phyloP scores from a whole-genome alignment of 2,888 invertebrate genomes.

The Heliconius erato region DNA sequence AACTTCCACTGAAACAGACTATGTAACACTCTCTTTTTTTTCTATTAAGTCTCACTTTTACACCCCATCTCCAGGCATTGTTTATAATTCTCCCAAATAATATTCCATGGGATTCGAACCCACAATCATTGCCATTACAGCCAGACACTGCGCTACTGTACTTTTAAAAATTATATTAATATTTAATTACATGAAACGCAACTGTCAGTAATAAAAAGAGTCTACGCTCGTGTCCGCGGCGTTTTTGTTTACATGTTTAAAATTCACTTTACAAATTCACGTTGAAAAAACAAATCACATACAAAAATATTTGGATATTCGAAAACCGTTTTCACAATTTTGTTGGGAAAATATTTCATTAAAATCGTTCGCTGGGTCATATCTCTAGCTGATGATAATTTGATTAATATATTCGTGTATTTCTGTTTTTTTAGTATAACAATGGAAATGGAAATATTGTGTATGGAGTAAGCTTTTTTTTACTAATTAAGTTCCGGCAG shows the following conservation, averaged over 20 bases:
- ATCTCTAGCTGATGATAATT: conserved; percentile 20
- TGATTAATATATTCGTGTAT: conserved; percentile 6
- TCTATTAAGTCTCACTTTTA: too few species aligned
- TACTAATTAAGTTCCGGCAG: too few species aligned
- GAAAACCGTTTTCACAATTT: conserved; percentile 20
- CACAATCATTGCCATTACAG: too few species aligned
- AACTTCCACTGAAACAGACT: too few species aligned
- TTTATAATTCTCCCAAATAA: too few species aligned
- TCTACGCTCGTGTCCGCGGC: conserved; percentile 2
- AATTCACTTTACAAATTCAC: conserved; percentile 32
- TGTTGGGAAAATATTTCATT: conserved; percentile 19
- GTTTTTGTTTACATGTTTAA: conserved; percentile 39
- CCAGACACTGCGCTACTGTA: neutral
- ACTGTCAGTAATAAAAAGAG: conserved; percentile 13
- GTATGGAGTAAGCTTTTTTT: neutral
- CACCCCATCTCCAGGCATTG: too few species aligned
- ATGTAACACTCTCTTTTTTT: too few species aligned
- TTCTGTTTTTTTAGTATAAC: neutral
- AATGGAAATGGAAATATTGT: neutral
- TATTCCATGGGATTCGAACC: too few species aligned
- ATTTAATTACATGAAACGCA: neutral
- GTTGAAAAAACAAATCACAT: conserved; percentile 37
- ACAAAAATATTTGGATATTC: conserved; percentile 37
- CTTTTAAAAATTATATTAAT: neutral
- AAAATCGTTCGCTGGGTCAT: conserved; percentile 11